phyloP scores from a whole-genome alignment of 2,888 invertebrate genomes.

The Cabera pusaria region DNA sequence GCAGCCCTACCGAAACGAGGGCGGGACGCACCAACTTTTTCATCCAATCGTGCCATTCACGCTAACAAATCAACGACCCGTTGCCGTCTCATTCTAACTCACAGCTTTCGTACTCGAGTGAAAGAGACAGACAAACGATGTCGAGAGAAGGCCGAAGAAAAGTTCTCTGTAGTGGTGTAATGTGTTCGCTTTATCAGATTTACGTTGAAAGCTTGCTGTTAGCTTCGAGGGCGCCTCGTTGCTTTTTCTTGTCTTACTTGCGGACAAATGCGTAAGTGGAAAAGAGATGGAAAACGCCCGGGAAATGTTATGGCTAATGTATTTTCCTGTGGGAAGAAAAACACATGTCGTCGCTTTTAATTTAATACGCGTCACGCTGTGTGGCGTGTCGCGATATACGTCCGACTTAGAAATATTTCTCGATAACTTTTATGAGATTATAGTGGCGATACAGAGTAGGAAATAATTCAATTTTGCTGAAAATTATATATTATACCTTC shows the following conservation, averaged over 20 bases:
- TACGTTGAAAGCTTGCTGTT: slow-evolving; percentile 80
- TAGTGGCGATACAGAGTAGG: slow-evolving; percentile 19
- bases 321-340: slow-evolving; percentile 83
- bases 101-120: slow-evolving; percentile 16
- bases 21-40: slow-evolving; percentile 72
- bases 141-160: slow-evolving; percentile 63
- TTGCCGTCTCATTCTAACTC: slow-evolving; percentile 48
- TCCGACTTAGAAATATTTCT: slow-evolving; percentile 28
- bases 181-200: slow-evolving; percentile 81
- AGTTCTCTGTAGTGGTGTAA: slow-evolving; percentile 78
- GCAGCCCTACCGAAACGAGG: slow-evolving; percentile 68
- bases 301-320: slow-evolving; percentile 80
- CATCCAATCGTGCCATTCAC: slow-evolving; percentile 63
- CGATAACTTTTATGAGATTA: slow-evolving; percentile 32
- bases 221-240: slow-evolving; percentile 70
- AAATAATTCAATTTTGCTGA: slow-evolving; percentile 16
- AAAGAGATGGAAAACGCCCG: slow-evolving; percentile 51
- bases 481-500: slow-evolving; percentile 5
- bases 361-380: slow-evolving; percentile 81
- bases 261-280: slow-evolving; percentile 31
- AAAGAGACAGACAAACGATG: slow-evolving; percentile 43
- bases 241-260: slow-evolving; percentile 46
- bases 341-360: slow-evolving; percentile 83
- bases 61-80: slow-evolving; percentile 33
- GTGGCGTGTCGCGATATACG: slow-evolving; percentile 60